Percentiles rank a stretch among this genome's conserved stretches.
Evolutionary conservation across 2,888 invertebrate species (phyloP).

Genomic region (Kryphioiulus occultus): DNA sequence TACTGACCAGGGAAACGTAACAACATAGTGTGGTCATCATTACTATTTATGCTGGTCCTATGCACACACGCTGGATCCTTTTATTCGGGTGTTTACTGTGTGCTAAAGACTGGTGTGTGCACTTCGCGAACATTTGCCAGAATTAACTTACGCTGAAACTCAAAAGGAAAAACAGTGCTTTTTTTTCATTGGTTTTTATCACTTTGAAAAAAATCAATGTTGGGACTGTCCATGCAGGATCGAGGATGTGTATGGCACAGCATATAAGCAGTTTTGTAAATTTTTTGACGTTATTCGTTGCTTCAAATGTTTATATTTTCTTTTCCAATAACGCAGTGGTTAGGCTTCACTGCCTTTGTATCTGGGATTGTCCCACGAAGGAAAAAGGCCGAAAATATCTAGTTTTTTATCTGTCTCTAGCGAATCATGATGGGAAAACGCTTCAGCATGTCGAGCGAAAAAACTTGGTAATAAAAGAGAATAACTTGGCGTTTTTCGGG

Average conservation of each 20-base stretch:
- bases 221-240: background rate
- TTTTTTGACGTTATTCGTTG: background rate
- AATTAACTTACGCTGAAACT: background rate
- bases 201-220: background rate
- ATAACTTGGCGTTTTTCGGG: background rate
- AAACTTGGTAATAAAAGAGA: background rate
- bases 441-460: background rate
- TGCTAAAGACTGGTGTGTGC: conserved; percentile 1
- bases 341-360: background rate
- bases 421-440: background rate
- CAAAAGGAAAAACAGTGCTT: background rate
- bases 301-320: background rate
- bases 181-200: background rate
- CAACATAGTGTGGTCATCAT: background rate
- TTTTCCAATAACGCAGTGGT: background rate
- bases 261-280: background rate
- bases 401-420: background rate
- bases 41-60: background rate
- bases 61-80: background rate
- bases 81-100: background rate
- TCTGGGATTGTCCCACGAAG: background rate
- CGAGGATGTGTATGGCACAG: background rate
- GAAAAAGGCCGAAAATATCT: background rate
- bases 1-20: background rate
- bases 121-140: background rate